Conservation (phyloP, 2,113 vertebrate species). For the Galeopterus variegatus region DNA sequence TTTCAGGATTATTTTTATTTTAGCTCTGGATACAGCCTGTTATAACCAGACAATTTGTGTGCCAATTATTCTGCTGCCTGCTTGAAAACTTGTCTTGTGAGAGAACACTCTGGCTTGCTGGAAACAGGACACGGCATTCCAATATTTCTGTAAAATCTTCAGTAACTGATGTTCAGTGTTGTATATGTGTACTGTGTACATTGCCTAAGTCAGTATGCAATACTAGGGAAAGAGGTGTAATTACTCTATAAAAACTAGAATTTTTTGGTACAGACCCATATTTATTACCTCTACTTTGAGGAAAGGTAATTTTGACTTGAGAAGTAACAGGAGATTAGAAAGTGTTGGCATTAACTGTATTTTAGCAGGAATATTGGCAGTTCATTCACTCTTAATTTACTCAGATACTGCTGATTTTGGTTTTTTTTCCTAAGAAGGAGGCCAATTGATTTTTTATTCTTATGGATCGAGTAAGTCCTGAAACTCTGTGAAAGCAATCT, state of each 20-base stretch:
- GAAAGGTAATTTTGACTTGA: conserved; percentile 52
- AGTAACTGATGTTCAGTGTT: background rate
- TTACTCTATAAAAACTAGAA: background rate
- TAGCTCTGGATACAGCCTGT: background rate
- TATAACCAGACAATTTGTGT: background rate
- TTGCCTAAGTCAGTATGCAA: background rate
- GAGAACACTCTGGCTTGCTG: background rate
- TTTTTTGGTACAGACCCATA: background rate
- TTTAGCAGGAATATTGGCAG: background rate
- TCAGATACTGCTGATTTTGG: background rate
- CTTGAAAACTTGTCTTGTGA: background rate
- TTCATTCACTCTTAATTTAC: background rate
- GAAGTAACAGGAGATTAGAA: conserved; percentile 13
- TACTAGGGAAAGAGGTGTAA: background rate
- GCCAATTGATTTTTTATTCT: background rate
- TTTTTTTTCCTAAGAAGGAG: background rate
- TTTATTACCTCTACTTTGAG: conserved; percentile 18
- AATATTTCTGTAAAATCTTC: background rate
- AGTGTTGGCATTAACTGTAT: background rate
- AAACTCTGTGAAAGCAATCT: conserved; percentile 32
- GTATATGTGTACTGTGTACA: background rate
- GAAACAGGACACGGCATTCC: background rate
- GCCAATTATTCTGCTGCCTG: background rate
- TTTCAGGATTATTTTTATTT: conserved; percentile 39
- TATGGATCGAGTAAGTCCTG: background rate